Evolutionary conservation across 2,797 vertebrate species (phyloP), one percentile per base, ranked within the genome.

Genomic region (Sparus aurata): DNA sequence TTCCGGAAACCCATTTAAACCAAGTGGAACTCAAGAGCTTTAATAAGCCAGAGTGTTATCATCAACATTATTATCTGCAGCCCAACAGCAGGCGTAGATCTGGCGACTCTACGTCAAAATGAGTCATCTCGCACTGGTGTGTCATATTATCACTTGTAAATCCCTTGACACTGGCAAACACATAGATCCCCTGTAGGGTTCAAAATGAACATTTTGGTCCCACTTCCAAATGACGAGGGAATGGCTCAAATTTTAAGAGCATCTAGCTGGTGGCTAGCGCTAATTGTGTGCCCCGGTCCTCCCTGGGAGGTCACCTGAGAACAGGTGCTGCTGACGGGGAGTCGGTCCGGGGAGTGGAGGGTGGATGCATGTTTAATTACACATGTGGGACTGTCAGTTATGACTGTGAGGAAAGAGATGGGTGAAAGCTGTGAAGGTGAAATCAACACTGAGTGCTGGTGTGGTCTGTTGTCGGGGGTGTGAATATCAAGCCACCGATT

Each of bases 351-450:
- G 63, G 25, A 53, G 57, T 2, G 59, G 65, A 23, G 72, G 58
- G 23, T 30, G 75, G 71, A 46, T 18, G 64, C 43, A 49, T 70
- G 59, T 74, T 82, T 90, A 89, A 89, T 80, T 85, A 85, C 69
- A 69, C 55, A 53, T 69, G 9, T 1, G 6, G 43, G 64, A 66
- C 58, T 67, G 55, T 46, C 20, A 34, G 62, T 73, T n/a, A 15
- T 16, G 57, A 25, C 8, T 45, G 34, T 27, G 23, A 60, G n/a
- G 50, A 49, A 46, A 49, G 61, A 52, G 62, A 45, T 22, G 15
- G 17, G 54, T 58, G 43, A 27, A 47, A 17, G 43, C 15, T 62
- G 61, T 20, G 45, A 55, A 62, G 38, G 54, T 71, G 22, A 49
- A 23, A 27, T 59, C 18, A 25, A 13, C 22, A 62, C 20, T 0